A percentile compares a stretch with the other conserved stretches of the same genome.
These are phyloP conservation scores for Lonchura striata DNA, from an alignment of 2,113 vertebrate species.

Conservation along the genomic window DNA sequence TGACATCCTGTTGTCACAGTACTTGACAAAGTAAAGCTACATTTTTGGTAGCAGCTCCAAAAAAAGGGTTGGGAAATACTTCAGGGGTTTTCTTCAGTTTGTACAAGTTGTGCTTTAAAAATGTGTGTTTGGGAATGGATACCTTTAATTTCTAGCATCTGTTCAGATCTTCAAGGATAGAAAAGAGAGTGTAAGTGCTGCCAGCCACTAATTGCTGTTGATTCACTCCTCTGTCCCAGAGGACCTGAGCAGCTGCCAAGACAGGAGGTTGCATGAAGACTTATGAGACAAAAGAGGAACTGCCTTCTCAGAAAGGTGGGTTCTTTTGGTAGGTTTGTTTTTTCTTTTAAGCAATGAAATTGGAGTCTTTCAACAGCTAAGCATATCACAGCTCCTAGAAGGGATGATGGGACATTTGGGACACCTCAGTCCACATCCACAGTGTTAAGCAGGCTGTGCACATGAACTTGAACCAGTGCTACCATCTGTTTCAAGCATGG, in stretches of 20 bases:
- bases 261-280: background rate
- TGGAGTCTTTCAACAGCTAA: background rate
- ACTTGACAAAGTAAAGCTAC: background rate
- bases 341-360: background rate
- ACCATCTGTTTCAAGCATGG: background rate
- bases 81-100: background rate
- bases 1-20: background rate
- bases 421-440: background rate
- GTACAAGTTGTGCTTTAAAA: background rate
- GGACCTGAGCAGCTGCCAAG: background rate
- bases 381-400: background rate
- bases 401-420: background rate
- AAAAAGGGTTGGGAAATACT: background rate
- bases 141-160: background rate
- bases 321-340: background rate
- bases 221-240: background rate
- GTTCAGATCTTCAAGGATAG: background rate
- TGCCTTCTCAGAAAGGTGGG: background rate
- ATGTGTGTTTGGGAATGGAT: background rate
- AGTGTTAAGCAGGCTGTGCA: background rate
- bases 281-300: background rate
- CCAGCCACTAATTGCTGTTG: slow-evolving; percentile 21
- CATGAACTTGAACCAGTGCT: background rate
- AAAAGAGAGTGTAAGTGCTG: background rate
- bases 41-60: background rate